Percentiles rank a stretch among this genome's conserved stretches.
These are phyloP conservation scores for Brienomyrus brachyistius DNA, from an alignment of 2,113 vertebrate genomes.

Conservation along the genomic window DNA sequence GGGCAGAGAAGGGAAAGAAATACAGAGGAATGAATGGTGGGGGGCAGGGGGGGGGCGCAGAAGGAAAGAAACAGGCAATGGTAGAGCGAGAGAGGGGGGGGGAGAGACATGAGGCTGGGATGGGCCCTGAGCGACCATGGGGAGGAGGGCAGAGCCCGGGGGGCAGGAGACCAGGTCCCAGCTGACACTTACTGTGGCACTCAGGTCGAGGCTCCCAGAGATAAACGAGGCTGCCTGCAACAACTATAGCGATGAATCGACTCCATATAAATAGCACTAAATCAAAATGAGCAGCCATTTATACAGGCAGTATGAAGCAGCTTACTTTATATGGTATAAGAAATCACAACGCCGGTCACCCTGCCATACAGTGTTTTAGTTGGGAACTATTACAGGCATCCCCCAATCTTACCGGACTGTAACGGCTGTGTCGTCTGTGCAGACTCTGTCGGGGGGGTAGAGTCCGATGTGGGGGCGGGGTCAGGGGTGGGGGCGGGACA, in stretches of 20 bases:
- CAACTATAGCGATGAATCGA: not conserved
- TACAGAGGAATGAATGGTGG: constrained; percentile 37
- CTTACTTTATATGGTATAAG: not conserved
- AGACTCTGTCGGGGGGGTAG: constrained; percentile 48
- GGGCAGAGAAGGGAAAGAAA: constrained; percentile 43
- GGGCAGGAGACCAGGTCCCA: not conserved
- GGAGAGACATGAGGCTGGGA: constrained; percentile 5
- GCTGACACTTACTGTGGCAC: not conserved
- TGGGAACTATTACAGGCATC: not conserved
- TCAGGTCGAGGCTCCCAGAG: not conserved
- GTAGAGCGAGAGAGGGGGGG: not conserved
- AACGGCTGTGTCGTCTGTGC: constrained; percentile 55
- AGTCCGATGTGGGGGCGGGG: constrained; percentile 24
- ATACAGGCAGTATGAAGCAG: not conserved
- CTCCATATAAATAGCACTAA: not conserved
- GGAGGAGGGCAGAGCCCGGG: not conserved
- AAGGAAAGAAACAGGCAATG: not conserved
- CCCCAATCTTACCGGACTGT: constrained; percentile 27
- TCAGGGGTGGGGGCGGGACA: constrained; percentile 30
- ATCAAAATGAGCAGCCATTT: not conserved
- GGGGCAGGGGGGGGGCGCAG: constrained; percentile 22
- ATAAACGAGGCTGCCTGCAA: not conserved
- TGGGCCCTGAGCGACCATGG: not conserved
- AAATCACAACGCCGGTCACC: not conserved
- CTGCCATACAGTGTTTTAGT: not conserved